Evolutionary conservation across 2,888 invertebrate genomes (phyloP), one percentile per base, ranked within the genome.

Genomic region (Balanococcus diminutus): DNA sequence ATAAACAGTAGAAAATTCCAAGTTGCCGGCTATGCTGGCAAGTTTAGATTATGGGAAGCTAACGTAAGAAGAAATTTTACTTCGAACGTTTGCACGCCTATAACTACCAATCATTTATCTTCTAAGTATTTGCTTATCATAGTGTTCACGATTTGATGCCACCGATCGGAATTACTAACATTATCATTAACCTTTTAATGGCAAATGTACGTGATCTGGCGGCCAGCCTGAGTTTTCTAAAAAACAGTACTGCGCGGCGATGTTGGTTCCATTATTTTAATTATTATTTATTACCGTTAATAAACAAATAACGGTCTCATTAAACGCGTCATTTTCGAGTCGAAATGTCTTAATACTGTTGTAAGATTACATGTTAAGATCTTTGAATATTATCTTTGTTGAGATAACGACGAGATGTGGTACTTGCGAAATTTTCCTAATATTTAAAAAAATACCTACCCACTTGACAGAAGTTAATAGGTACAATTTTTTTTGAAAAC

Each of bases 131-230:
- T 75, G 75, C 75, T 75, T 75, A 75, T 75, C 75, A 75, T 75
- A 75, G 75, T 75, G 75, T 75, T 75, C 75, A 75, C 75, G 31
- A 75, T 75, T 75, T 75, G 75, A 75, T 75, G 75, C 75, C 36
- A 75, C 75, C n/a, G 75, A 75, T 75, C 75, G 36, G 75, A 75
- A 75, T 32, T 75, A 75, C 75, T 32, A 75, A 75, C 75, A 75
- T 75, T 75, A 75, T 75, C 75, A 75, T 75, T 75, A 75, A 75
- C 75, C 75, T 75, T 75, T 75, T 75, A 75, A 75, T 75, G 75
- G 75, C n/a, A 16, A 75, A 75, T 32, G 75, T 75, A 75, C 75
- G 75, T 75, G 75, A 75, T 75, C 75, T 75, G 75, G 75, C 75
- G 75, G 32, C 22, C 32, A 75, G 75, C 75, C 75, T 75, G 19